Conservation (phyloP, 2,888 invertebrate species). For the Limenitis camilla region DNA sequence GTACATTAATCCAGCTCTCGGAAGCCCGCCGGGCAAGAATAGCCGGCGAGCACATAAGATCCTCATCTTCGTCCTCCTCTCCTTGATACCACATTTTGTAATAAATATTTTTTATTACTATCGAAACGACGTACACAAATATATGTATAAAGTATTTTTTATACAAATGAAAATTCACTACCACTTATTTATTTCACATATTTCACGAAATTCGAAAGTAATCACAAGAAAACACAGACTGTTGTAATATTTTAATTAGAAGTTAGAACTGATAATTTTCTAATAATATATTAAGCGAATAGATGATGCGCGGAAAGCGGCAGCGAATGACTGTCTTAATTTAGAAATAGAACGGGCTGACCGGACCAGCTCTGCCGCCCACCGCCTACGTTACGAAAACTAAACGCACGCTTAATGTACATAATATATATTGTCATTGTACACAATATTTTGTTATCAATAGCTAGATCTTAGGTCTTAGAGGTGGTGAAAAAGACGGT, state of each 20-base stretch:
- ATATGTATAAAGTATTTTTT: background rate
- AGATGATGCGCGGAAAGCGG: slow-evolving; percentile 68
- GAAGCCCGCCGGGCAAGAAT: slow-evolving; percentile 89
- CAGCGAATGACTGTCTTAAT: slow-evolving; percentile 70
- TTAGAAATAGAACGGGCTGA: slow-evolving; percentile 73
- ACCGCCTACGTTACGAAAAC: slow-evolving; percentile 26
- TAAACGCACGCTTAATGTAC: slow-evolving; percentile 16
- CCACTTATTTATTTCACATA: background rate
- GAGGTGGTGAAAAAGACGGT: too few relatives aligned
- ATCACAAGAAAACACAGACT: background rate
- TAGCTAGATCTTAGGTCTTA: too few relatives aligned
- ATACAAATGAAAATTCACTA: background rate
- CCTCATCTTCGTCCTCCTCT: slow-evolving; percentile 88
- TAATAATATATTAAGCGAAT: slow-evolving; percentile 51
- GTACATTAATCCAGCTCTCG: slow-evolving; percentile 92
- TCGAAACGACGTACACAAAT: too few relatives aligned
- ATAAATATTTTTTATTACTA: background rate
- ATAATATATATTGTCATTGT: background rate
- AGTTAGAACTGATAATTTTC: slow-evolving; percentile 12
- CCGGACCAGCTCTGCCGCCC: slow-evolving; percentile 23
- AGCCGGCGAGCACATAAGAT: slow-evolving; percentile 90
- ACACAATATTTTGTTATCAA: too few relatives aligned
- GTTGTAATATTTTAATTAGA: background rate
- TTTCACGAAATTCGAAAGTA: background rate
- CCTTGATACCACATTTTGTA: slow-evolving; percentile 84